Conservation (phyloP, 64 coral and sea anemone species). For the Astreopora myriophthalma region DNA sequence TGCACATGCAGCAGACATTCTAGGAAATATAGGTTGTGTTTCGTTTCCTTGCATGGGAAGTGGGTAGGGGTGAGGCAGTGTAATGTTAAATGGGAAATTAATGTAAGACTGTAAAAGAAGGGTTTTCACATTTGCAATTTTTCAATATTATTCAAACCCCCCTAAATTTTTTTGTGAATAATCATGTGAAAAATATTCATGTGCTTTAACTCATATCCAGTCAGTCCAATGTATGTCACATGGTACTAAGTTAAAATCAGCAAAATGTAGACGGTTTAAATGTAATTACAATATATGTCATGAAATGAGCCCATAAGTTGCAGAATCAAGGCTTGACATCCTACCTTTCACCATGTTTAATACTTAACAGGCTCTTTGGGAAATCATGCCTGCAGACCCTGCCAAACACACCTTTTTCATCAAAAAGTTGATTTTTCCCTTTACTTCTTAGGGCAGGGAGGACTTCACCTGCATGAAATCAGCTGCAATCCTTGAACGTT, state of each 20-base stretch:
- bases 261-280: background rate
- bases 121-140: background rate
- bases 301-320: background rate
- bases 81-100: background rate
- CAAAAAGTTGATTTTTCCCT: constrained; percentile 72
- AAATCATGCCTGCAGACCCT: constrained; percentile 86
- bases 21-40: background rate
- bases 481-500: constrained; percentile 55
- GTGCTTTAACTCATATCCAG: background rate
- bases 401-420: constrained; percentile 83
- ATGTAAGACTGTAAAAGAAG: background rate
- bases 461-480: too few species aligned
- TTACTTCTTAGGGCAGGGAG: constrained; percentile 35
- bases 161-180: background rate
- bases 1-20: background rate
- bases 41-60: too few species aligned
- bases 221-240: too few species aligned
- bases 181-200: background rate
- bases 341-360: constrained; percentile 85
- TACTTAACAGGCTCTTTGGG: constrained; percentile 56
- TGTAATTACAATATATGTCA: background rate
- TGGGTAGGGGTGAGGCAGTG: background rate
- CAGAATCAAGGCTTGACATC: background rate
- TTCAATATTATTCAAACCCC: background rate
- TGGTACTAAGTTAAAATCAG: too few species aligned